phyloP scores from a whole-genome alignment of 2,113 vertebrate species.

The Phalacrocorax pelagicus region DNA sequence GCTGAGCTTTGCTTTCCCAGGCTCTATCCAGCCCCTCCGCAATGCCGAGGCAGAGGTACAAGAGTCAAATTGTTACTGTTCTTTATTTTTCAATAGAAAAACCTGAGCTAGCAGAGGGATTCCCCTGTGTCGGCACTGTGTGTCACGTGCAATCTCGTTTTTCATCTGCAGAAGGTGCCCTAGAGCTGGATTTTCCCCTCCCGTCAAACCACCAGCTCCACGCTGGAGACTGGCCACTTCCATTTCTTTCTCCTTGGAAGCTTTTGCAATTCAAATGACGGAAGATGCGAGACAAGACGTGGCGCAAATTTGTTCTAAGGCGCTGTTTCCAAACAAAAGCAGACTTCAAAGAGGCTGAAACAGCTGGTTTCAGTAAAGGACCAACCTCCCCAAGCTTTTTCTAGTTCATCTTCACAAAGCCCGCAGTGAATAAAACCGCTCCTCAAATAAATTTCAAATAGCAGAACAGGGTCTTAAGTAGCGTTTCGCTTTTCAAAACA shows the following conservation, averaged over 20 bases:
- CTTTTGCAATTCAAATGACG: background rate
- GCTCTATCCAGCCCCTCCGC: rapidly evolving
- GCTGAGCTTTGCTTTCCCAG: background rate
- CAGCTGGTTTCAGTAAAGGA: background rate
- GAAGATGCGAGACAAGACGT: background rate
- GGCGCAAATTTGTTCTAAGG: background rate
- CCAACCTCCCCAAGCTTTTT: background rate
- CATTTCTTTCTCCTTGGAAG: background rate
- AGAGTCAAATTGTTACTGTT: background rate
- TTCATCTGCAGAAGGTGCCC: constrained; percentile 9
- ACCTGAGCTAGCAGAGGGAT: background rate
- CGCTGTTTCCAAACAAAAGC: background rate
- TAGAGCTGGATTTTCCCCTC: background rate
- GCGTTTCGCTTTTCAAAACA: background rate
- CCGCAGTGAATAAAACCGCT: background rate
- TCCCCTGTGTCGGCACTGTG: background rate
- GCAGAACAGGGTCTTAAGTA: background rate
- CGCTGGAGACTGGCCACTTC: background rate
- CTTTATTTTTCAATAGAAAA: background rate
- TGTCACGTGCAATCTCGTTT: background rate
- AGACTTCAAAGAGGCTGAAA: background rate
- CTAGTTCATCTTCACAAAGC: background rate
- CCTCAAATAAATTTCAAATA: background rate
- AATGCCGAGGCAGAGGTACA: background rate
- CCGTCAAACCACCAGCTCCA: background rate